Evolutionary conservation across 2,113 vertebrate genomes (phyloP).

Genomic region (Muntiacus reevesi): DNA sequence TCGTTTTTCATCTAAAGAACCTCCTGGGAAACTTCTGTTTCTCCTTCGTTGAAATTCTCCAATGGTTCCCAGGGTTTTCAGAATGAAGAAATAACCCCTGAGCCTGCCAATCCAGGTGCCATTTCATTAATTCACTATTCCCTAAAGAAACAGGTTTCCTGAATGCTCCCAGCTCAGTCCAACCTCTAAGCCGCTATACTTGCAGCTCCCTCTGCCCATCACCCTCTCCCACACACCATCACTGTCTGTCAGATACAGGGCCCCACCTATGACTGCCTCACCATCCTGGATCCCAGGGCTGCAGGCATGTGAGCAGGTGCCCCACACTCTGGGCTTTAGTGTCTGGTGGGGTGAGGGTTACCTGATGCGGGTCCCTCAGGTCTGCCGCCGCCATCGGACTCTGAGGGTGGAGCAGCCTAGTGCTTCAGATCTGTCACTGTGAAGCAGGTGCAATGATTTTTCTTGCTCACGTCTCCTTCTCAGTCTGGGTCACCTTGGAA

Average conservation of each 20-base stretch:
- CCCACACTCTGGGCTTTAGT: rapidly evolving
- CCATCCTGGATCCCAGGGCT: not conserved
- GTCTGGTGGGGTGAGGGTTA: not conserved
- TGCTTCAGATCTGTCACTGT: not conserved
- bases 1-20: not conserved
- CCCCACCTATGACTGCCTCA: rapidly evolving
- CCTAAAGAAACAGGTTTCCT: not conserved
- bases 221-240: not conserved
- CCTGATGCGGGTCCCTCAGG: not conserved
- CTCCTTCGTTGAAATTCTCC: not conserved
- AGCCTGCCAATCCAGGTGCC: not conserved
- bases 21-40: not conserved
- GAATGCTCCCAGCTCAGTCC: not conserved
- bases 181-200: not conserved
- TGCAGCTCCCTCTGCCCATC: not conserved
- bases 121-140: not conserved
- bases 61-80: not conserved
- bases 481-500: not conserved
- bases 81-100: not conserved
- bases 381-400: not conserved
- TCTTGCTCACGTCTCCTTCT: rapidly evolving
- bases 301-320: not conserved
- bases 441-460: not conserved
- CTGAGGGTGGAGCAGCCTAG: not conserved
- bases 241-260: not conserved